Evolutionary conservation across 1,140 invertebrate species (phyloP), one percentile per base, ranked within the genome.

Genomic region (Bombus breviceps): DNA sequence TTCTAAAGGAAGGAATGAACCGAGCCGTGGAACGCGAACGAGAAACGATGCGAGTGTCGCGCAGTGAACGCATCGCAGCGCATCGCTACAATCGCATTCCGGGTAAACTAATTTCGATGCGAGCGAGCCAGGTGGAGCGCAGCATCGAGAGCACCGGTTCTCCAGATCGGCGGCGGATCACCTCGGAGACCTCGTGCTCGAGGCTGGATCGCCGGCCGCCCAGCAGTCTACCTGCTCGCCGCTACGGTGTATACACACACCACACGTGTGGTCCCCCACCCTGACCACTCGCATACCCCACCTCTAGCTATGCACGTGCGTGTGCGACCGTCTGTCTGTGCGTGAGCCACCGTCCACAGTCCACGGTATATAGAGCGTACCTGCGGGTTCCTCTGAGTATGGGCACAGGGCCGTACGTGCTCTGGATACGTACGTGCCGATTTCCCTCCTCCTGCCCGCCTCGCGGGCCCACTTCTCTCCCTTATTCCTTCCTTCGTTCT

Each of bases 361-460:
- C 59, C 59, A n/a, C 89, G 78, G 89, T 91, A 92, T 93, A 93
- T 92, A 90, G 91, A 90, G 86, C 91, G 88, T 89, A 89, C 88
- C 87, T 87, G 89, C 86, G 77, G 87, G 72, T 90, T 86, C 83
- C 87, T 92, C 92, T 93, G 87, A 91, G 92, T 95, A 95, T 94
- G 94, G 93, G 93, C 93, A 94, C 94, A 92, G 93, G 93, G 91
- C 92, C 92, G 93, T 94, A 95, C 94, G 94, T 95, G 94, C 93
- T 90, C 93, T 86, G 94, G 92, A 91, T 95, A 94, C 92, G 86
- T 93, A 93, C 91, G 89, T 83, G 86, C 89, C 90, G 88, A 91
- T 92, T 93, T 93, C 85, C 89, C 90, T 13, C 84, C 43, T 25
- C 28, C 32, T 62, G 32, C 3, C n/a, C 57, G 9, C 43, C 39